Evolutionary conservation across 2,888 invertebrate genomes (phyloP).

Genomic region (Acleris sparsana): DNA sequence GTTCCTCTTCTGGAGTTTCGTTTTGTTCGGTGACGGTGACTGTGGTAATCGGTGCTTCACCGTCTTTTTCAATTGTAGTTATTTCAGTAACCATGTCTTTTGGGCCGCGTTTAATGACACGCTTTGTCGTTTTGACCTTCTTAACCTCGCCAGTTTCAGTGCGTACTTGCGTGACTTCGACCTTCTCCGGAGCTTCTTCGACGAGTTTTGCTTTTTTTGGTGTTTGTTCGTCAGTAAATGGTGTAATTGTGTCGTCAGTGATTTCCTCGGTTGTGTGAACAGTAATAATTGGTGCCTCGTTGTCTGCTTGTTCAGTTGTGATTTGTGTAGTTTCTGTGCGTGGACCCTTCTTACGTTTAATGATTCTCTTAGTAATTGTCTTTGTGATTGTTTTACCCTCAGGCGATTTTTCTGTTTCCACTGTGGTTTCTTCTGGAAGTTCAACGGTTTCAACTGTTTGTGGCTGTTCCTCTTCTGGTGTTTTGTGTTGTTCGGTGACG

Average conservation of each 20-base stretch:
- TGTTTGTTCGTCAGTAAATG: conserved; percentile 41
- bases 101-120: conserved; percentile 42
- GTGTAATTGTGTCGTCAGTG: conserved; percentile 51
- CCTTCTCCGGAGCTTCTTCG: conserved; percentile 29
- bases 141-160: conserved; percentile 44
- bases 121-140: too few species aligned
- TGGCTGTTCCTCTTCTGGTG: conserved; percentile 40
- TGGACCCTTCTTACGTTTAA: conserved; percentile 44
- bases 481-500: conserved; percentile 57
- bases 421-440: conserved; percentile 46
- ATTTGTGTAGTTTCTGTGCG: conserved; percentile 51
- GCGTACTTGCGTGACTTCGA: conserved; percentile 51
- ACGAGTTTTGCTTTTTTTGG: not conserved
- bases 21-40: conserved; percentile 59
- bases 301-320: conserved; percentile 56
- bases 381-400: conserved; percentile 44
- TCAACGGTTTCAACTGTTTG: not conserved
- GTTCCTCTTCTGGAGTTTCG: conserved; percentile 40
- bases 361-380: conserved; percentile 44
- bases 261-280: conserved; percentile 47
- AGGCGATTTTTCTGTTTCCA: conserved; percentile 50
- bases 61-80: not conserved
- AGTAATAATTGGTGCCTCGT: conserved; percentile 45
- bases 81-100: conserved; percentile 50
- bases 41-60: not conserved